Evolutionary conservation across 2,113 vertebrate genomes (phyloP).

Genomic region (Indri indri): DNA sequence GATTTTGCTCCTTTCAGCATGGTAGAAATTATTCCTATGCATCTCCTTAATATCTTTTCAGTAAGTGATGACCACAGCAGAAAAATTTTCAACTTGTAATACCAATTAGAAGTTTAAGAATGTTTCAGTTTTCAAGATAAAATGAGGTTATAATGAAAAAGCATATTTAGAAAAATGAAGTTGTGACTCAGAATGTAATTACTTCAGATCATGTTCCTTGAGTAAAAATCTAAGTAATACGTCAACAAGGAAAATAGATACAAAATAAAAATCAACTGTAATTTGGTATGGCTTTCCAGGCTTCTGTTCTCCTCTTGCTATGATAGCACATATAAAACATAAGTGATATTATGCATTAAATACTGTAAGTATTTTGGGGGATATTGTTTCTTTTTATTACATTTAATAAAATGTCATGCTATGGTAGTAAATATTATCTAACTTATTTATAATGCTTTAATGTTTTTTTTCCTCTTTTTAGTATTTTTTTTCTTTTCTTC

Average conservation of each 20-base stretch:
- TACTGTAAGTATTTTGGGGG: neutral
- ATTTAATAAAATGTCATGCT: neutral
- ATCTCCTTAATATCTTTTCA: neutral
- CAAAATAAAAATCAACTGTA: neutral
- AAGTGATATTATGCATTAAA: neutral
- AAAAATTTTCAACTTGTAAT: neutral
- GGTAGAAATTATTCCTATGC: neutral
- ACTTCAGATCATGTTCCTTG: neutral
- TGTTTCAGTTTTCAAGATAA: constrained; percentile 27
- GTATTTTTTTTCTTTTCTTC: no score
- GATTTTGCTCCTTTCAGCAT: neutral
- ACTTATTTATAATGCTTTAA: neutral
- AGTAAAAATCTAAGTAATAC: neutral
- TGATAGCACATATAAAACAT: neutral
- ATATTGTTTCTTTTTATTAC: neutral
- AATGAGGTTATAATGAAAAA: constrained; percentile 30
- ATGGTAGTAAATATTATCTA: neutral
- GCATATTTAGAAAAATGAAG: constrained; percentile 40
- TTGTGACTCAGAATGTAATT: neutral
- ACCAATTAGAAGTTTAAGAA: constrained; percentile 46
- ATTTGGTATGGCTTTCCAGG: constrained; percentile 9
- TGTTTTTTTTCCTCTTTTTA: neutral
- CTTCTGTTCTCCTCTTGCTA: neutral
- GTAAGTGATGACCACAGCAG: neutral
- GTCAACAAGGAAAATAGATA: neutral